A percentile compares a stretch with the other conserved stretches of the same genome.
Conservation (phyloP, 2,888 invertebrate species). For the Hemithea aestivaria region DNA sequence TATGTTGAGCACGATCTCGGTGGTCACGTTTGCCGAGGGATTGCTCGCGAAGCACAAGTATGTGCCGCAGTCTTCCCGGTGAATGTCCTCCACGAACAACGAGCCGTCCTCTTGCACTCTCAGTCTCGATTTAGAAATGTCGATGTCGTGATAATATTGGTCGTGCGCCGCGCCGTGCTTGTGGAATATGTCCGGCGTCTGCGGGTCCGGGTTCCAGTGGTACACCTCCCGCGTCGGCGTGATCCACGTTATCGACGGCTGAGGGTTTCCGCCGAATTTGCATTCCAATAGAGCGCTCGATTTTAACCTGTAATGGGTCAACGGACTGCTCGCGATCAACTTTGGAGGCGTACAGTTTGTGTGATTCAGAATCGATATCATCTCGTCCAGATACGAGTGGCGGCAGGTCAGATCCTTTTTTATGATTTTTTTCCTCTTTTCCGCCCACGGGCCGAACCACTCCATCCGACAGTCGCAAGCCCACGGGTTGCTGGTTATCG, state of each 20-base stretch:
- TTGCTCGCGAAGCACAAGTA: slow-evolving; percentile 94
- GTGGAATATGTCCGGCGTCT: slow-evolving; percentile 81
- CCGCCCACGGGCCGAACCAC: slow-evolving; percentile 82
- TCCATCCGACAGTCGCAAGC: slow-evolving; percentile 92
- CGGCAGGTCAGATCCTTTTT: slow-evolving; percentile 83
- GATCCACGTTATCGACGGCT: slow-evolving; percentile 91
- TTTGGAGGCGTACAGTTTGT: slow-evolving; percentile 84
- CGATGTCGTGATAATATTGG: slow-evolving; percentile 64
- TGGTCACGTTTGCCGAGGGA: slow-evolving; percentile 88
- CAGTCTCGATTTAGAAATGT: slow-evolving; percentile 77
- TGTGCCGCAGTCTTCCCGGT: slow-evolving; percentile 88
- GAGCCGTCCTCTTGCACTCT: slow-evolving; percentile 87
- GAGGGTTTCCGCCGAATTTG: slow-evolving; percentile 86
- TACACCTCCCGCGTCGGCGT: slow-evolving; percentile 85
- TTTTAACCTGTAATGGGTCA: slow-evolving; percentile 81
- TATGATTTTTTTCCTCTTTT: slow-evolving; percentile 66
- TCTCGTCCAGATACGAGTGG: slow-evolving; percentile 83
- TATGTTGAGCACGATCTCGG: slow-evolving; percentile 87
- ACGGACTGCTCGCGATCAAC: slow-evolving; percentile 80
- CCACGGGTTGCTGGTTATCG: slow-evolving; percentile 88
- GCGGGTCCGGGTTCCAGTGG: slow-evolving; percentile 88
- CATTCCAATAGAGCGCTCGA: slow-evolving; percentile 87
- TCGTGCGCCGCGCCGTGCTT: slow-evolving; percentile 83
- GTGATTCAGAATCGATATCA: slow-evolving; percentile 83
- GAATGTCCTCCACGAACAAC: slow-evolving; percentile 84